phyloP scores from a whole-genome alignment of 2,888 invertebrate species.

The Argynnis bischoffii region DNA sequence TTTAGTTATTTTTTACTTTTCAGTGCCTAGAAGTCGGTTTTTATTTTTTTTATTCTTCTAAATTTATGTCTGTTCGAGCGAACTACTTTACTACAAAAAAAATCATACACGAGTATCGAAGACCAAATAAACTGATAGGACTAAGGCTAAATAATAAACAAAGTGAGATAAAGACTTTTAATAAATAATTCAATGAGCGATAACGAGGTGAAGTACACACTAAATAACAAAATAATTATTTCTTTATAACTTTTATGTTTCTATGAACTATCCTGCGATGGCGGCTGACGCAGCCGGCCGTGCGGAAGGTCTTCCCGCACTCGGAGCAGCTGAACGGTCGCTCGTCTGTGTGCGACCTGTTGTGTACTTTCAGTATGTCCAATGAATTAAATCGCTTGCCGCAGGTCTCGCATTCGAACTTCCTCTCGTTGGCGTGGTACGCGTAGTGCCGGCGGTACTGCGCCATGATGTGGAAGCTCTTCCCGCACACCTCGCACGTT shows the following conservation, averaged over 20 bases:
- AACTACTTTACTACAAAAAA: too few species aligned
- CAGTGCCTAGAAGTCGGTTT: too few species aligned
- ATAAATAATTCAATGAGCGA: constrained; percentile 40
- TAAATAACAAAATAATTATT: constrained; percentile 39
- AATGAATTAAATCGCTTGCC: constrained; percentile 79
- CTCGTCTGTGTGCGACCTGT: constrained; percentile 75
- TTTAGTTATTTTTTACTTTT: too few species aligned
- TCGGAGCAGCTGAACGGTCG: constrained; percentile 71
- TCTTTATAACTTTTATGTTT: constrained; percentile 36
- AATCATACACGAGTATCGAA: background rate
- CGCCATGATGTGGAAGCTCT: constrained; percentile 76
- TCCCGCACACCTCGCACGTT: constrained; percentile 79
- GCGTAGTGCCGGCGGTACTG: constrained; percentile 77
- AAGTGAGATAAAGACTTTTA: constrained; percentile 39
- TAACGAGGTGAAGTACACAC: constrained; percentile 40
- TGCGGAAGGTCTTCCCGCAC: constrained; percentile 76
- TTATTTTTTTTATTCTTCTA: too few species aligned
- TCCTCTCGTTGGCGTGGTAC: constrained; percentile 80
- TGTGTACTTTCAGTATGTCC: constrained; percentile 77
- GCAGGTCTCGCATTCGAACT: constrained; percentile 76
- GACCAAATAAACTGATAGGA: constrained; percentile 4
- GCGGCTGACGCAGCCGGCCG: constrained; percentile 75
- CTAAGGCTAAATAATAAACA: constrained; percentile 26
- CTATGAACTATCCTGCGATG: constrained; percentile 74
- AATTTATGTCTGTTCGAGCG: too few species aligned